A percentile compares a stretch with the other conserved stretches of the same genome.
Conservation (phyloP, 2,888 invertebrate genomes). For the Phlogophora meticulosa region DNA sequence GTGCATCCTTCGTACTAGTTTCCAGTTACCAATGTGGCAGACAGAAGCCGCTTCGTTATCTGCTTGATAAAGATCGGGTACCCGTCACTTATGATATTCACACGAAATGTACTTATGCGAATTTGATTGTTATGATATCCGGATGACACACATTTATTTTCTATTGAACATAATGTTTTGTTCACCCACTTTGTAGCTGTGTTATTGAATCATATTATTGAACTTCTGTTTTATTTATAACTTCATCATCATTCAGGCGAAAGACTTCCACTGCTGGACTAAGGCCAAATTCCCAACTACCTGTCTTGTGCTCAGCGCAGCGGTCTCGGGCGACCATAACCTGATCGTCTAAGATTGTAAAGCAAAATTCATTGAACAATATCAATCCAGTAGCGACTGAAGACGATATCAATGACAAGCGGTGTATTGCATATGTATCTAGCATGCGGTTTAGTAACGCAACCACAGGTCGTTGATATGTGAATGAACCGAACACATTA, state of each 20-base stretch:
- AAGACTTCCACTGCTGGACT: too few species aligned
- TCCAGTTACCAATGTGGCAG: slow-evolving; percentile 9
- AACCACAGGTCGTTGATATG: slow-evolving; percentile 34
- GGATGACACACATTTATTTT: slow-evolving; percentile 21
- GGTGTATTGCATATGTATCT: neutral
- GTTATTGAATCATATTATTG: neutral
- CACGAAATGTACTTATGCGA: slow-evolving; percentile 21
- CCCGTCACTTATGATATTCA: slow-evolving; percentile 4
- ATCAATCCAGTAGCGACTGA: neutral
- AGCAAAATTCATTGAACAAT: neutral
- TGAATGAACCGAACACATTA: slow-evolving; percentile 56
- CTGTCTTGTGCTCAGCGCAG: too few species aligned
- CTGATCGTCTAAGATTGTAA: too few species aligned
- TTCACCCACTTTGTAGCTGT: neutral
- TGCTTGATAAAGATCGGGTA: neutral
- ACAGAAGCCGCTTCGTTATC: slow-evolving; percentile 10
- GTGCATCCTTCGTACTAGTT: neutral
- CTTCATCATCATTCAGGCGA: neutral
- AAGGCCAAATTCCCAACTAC: neutral
- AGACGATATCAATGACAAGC: neutral
- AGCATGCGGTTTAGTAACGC: neutral
- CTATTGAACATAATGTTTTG: slow-evolving; percentile 16
- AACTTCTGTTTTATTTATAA: neutral
- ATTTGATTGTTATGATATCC: slow-evolving; percentile 23
- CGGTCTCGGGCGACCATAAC: too few species aligned